Evolutionary conservation across 2,797 vertebrate genomes (phyloP).

Genomic region (Coccyzus lansbergi): DNA sequence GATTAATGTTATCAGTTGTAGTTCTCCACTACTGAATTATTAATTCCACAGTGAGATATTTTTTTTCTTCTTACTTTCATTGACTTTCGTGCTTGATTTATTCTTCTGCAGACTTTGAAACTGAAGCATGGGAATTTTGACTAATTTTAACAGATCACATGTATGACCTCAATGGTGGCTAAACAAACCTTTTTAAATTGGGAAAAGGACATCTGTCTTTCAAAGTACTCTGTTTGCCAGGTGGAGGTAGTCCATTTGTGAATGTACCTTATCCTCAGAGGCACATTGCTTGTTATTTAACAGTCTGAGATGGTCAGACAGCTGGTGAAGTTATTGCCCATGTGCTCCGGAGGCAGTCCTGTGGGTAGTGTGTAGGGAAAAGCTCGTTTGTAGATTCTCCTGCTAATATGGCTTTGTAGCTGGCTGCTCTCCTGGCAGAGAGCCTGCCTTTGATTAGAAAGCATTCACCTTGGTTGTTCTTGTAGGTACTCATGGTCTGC

Average conservation of each 20-base stretch:
- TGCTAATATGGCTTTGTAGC: slow-evolving; percentile 12
- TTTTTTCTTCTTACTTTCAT: background rate
- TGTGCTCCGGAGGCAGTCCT: background rate
- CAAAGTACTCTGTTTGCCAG: background rate
- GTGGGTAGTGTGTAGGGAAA: background rate
- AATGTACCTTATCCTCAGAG: background rate
- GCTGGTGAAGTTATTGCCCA: background rate
- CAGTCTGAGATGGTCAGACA: background rate
- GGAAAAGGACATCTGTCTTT: background rate
- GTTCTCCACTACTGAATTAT: slow-evolving; percentile 23
- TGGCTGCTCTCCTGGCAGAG: slow-evolving; percentile 23
- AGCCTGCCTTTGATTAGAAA: slow-evolving; percentile 20
- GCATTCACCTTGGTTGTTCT: background rate
- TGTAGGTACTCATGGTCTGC: slow-evolving; percentile 35
- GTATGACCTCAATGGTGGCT: background rate
- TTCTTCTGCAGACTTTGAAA: slow-evolving; percentile 12
- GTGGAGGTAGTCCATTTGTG: background rate
- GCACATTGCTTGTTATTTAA: background rate
- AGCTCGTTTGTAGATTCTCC: background rate
- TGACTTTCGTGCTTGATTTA: slow-evolving; percentile 20
- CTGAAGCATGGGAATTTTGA: background rate
- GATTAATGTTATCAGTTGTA: slow-evolving; percentile 4
- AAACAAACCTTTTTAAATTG: background rate
- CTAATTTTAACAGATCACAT: background rate
- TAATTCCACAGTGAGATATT: background rate